Evolutionary conservation across 2,797 vertebrate genomes (phyloP).

Genomic region (Acanthis flammea): DNA sequence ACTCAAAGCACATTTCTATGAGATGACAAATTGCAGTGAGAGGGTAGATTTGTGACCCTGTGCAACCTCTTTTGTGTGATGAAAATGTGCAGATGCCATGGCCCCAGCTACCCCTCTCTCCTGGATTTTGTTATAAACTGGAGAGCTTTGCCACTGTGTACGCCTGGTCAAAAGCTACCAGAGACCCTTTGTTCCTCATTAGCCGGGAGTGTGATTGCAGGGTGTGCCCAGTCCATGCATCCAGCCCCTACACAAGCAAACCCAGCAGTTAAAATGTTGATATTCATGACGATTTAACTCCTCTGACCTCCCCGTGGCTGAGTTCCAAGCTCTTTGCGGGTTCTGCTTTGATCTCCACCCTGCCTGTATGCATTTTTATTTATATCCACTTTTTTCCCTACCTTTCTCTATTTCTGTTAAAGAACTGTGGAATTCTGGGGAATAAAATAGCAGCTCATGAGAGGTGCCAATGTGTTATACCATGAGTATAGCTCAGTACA

Average conservation of each 20-base stretch:
- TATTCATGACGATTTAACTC: background rate
- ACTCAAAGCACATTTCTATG: fast-evolving
- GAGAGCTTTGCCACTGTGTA: background rate
- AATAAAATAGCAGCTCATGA: background rate
- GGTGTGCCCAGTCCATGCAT: background rate
- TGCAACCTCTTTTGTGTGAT: background rate
- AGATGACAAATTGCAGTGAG: background rate
- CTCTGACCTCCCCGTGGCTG: background rate
- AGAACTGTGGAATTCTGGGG: background rate
- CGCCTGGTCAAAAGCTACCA: fast-evolving
- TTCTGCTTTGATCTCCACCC: background rate
- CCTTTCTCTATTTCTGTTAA: background rate
- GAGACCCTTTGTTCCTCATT: background rate
- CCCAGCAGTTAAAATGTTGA: background rate
- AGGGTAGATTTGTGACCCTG: background rate
- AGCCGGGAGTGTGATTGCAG: background rate
- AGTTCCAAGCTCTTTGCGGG: background rate
- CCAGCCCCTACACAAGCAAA: background rate
- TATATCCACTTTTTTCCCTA: background rate
- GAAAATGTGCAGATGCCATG: background rate
- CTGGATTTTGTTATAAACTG: background rate
- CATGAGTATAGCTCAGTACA: background rate
- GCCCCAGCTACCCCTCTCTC: background rate
- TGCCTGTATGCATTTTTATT: background rate
- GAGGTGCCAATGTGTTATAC: background rate